Evolutionary conservation across 1,140 invertebrate species (phyloP).

Genomic region (Zaprionus tsacasi): DNA sequence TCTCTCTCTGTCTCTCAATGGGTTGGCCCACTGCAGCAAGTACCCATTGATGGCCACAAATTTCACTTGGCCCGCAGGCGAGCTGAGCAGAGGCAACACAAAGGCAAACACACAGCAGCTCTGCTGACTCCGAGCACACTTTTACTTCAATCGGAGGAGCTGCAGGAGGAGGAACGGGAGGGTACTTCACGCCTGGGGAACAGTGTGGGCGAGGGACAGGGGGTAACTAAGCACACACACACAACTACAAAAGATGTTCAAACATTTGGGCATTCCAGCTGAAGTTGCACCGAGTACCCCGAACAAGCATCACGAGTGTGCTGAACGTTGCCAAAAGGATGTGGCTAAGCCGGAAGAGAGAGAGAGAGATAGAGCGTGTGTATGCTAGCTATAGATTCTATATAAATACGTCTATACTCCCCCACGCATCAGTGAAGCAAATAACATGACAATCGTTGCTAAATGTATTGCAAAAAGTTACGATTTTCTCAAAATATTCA

Average conservation of each 20-base stretch:
- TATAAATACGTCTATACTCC: background rate
- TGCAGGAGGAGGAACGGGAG: background rate
- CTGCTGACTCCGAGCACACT: constrained; percentile 71
- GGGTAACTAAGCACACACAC: constrained; percentile 9
- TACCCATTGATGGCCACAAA: constrained; percentile 52
- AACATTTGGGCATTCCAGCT: constrained; percentile 33
- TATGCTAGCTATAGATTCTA: background rate
- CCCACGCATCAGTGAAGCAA: background rate
- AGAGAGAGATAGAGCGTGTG: background rate
- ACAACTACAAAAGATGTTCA: constrained; percentile 25
- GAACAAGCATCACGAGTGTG: background rate
- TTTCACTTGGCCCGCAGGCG: constrained; percentile 37
- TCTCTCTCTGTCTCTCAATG: too few relatives aligned
- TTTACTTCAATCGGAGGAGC: constrained; percentile 59
- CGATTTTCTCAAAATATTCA: too few relatives aligned
- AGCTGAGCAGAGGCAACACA: constrained; percentile 1
- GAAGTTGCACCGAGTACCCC: constrained; percentile 21
- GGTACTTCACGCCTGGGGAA: constrained; percentile 3
- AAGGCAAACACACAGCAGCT: constrained; percentile 60
- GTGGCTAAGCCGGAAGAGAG: constrained; percentile 1
- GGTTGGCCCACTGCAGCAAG: background rate
- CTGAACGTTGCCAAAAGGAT: constrained; percentile 14
- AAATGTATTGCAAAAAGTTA: background rate
- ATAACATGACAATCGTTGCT: background rate
- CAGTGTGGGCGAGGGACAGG: background rate